Evolutionary conservation across 2,888 invertebrate species (phyloP), one percentile per base, ranked within the genome.

Genomic region (Thelaira solivaga): DNA sequence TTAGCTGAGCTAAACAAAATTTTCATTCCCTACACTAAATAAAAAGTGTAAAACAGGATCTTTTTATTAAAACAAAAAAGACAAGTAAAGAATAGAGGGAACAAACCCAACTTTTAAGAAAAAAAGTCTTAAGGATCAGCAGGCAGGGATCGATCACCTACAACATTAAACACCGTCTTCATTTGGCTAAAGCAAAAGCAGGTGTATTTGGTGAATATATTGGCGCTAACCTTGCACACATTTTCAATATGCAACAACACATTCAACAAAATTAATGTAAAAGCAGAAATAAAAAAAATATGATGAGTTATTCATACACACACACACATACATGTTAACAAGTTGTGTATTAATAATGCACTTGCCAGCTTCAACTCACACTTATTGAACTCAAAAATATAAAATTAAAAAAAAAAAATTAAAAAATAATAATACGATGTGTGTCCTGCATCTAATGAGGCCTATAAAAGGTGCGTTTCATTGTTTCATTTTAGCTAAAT

Each of bases 361-460:
- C 67, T 75, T 67, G 67, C 18, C 53, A 53, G 5, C 16, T n/a
- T n/a, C n/a, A n/a, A n/a, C n/a, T n/a, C n/a, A n/a, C n/a, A n/a
- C n/a, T n/a, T n/a, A n/a, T n/a, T n/a, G n/a, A n/a, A n/a, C n/a
- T n/a, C n/a, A n/a, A n/a, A n/a, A n/a, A n/a, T n/a, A n/a, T n/a
- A n/a, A n/a, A 29, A 41, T 11, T 39, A 8, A 2, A 13, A 34
- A 11, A 26, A 24, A 64, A 26, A 2, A 16, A 31, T 26, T 16
- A 39, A 31, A 49, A 18, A 11, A 41, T 18, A 41, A 39, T 68
- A 75, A 68, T 73, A 47, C 18, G 61, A 53, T 61, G 67, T 75
- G 61, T 68, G 67, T 49, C 77, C 68, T 65, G 72, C 64, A 73
- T 77, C 77, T 77, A 77, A 77, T 77, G 72, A 77, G 77, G 11